phyloP scores from a whole-genome alignment of 2,113 vertebrate species.

The Indri indri region DNA sequence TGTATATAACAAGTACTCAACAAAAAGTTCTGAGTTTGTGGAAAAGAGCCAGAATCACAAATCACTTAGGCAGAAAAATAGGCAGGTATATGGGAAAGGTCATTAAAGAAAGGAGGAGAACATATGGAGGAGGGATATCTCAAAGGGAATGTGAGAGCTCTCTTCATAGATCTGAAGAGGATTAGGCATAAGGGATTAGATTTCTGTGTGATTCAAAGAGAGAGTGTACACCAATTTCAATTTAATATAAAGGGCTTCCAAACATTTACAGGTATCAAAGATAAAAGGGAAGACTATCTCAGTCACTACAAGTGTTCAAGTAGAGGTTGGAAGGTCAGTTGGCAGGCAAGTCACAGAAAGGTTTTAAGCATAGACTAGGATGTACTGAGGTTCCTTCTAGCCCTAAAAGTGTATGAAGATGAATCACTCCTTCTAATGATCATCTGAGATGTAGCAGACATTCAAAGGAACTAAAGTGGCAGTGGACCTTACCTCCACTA shows the following conservation, averaged over 20 bases:
- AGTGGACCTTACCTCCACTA: background rate
- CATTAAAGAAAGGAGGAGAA: background rate
- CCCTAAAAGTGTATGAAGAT: background rate
- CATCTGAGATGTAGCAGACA: background rate
- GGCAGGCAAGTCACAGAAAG: background rate
- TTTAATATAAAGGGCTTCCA: constrained; percentile 4
- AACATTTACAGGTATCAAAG: constrained; percentile 1
- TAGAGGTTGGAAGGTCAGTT: background rate
- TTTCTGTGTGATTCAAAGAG: background rate
- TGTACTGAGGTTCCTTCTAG: background rate
- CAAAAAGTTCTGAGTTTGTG: background rate
- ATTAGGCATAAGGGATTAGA: background rate
- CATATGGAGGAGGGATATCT: background rate
- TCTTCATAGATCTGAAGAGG: background rate
- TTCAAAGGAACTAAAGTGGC: background rate
- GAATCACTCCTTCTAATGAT: background rate
- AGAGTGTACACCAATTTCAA: background rate
- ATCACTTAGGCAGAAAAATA: background rate
- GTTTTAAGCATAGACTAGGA: background rate
- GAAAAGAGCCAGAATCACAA: background rate
- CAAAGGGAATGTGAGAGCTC: background rate
- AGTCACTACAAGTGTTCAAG: background rate
- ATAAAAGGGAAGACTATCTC: background rate
- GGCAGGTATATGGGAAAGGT: background rate
- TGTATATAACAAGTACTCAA: background rate